Conservation (phyloP, 2,888 invertebrate genomes). For the Eupithecia tripunctaria region DNA sequence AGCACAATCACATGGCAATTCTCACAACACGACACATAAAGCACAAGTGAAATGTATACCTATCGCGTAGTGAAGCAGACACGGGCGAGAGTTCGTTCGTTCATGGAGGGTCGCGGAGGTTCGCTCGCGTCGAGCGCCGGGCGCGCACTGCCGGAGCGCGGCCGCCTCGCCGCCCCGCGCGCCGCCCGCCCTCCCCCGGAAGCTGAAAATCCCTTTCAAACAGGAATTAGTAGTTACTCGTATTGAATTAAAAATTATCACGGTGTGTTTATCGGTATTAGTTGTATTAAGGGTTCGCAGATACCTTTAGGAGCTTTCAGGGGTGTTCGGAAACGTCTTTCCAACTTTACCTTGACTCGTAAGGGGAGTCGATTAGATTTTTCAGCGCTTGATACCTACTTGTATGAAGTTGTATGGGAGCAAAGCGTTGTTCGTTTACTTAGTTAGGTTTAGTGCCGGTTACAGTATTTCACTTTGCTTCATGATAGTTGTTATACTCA, state of each 20-base stretch:
- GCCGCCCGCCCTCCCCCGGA: conserved; percentile 48
- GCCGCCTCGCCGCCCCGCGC: conserved; percentile 44
- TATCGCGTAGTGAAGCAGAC: conserved; percentile 4
- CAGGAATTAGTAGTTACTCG: conserved; percentile 50
- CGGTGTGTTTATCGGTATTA: conserved; percentile 35
- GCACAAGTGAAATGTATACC: conserved; percentile 28
- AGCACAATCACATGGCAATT: conserved; percentile 58
- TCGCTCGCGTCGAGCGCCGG: conserved; percentile 53
- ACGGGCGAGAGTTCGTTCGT: not conserved
- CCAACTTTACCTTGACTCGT: not conserved
- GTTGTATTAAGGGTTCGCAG: conserved; percentile 21
- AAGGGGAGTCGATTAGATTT: not conserved
- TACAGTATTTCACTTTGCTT: not conserved
- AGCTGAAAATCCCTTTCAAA: conserved; percentile 63
- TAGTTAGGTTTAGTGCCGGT: not conserved
- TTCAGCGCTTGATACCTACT: not conserved
- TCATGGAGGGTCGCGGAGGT: conserved; percentile 27
- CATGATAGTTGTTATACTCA: not conserved
- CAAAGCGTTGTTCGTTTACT: not conserved
- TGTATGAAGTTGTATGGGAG: not conserved
- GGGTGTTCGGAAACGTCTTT: not conserved
- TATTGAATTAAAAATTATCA: conserved; percentile 49
- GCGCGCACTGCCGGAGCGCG: conserved; percentile 47
- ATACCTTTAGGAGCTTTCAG: conserved; percentile 7
- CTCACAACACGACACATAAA: conserved; percentile 53